Conservation (phyloP, 2,113 vertebrate genomes). For the Periophthalmodon schlosseri region DNA sequence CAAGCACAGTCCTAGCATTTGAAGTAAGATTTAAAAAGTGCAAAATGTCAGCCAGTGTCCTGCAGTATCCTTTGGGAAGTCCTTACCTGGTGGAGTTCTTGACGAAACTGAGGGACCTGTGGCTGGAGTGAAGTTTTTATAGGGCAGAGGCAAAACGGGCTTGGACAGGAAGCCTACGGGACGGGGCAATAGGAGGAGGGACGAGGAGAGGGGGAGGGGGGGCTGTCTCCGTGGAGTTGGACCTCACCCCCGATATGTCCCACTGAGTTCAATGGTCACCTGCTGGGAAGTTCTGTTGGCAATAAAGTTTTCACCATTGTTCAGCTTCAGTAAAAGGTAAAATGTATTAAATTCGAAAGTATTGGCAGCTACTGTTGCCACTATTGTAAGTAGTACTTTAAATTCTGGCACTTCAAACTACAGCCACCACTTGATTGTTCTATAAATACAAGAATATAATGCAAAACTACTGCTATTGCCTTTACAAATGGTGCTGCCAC, state of each 20-base stretch:
- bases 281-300: conserved; percentile 30
- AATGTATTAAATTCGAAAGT: background rate
- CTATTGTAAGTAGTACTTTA: background rate
- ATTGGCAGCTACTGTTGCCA: background rate
- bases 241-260: conserved; percentile 74
- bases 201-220: conserved; percentile 38
- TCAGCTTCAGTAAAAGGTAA: background rate
- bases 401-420: background rate
- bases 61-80: background rate
- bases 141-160: conserved; percentile 38
- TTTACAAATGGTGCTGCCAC: too few species aligned
- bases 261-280: conserved; percentile 75
- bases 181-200: conserved; percentile 25
- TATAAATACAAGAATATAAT: too few species aligned
- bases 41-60: background rate
- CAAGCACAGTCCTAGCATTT: background rate
- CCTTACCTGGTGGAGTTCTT: conserved; percentile 77
- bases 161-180: background rate
- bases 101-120: conserved; percentile 67
- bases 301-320: background rate
- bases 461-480: too few species aligned
- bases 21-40: background rate
- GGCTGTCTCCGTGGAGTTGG: conserved; percentile 75
- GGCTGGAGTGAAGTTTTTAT: conserved; percentile 66
- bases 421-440: too few species aligned